Percentiles rank a stretch among this genome's conserved stretches.
Conservation (phyloP, 2,888 invertebrate genomes). For the Monochamus alternatus region DNA sequence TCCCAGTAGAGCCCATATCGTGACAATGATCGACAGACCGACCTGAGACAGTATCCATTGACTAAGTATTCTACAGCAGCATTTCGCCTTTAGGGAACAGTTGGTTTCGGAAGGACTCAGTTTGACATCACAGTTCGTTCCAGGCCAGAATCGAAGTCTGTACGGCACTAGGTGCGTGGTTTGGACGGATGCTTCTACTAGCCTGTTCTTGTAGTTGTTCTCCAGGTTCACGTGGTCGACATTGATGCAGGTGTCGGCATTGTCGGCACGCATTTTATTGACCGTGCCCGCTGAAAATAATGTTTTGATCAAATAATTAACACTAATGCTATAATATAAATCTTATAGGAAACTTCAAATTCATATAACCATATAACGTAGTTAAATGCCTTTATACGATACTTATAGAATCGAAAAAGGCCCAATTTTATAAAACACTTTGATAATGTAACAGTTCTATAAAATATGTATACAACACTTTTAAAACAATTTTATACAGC, state of each 20-base stretch:
- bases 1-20: constrained; percentile 78
- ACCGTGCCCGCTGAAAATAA: constrained; percentile 46
- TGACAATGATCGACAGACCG: constrained; percentile 75
- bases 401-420: no score
- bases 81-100: constrained; percentile 63
- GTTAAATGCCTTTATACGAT: no score
- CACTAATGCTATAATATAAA: background rate
- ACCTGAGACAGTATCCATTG: constrained; percentile 75
- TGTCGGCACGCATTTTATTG: constrained; percentile 62
- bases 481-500: no score
- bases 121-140: constrained; percentile 61
- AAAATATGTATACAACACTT: no score
- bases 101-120: constrained; percentile 64
- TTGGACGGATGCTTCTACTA: constrained; percentile 70
- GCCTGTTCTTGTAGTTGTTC: constrained; percentile 61
- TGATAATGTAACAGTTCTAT: no score
- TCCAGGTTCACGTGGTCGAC: constrained; percentile 67
- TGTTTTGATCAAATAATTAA: background rate
- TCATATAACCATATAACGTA: no score
- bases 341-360: no score
- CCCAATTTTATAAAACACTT: no score
- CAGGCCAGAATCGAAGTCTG: constrained; percentile 75
- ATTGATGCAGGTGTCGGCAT: constrained; percentile 63
- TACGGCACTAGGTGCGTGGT: constrained; percentile 71
- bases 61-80: constrained; percentile 71